Evolutionary conservation across 2,113 vertebrate species (phyloP).

Genomic region (Rhinolophus sinicus): DNA sequence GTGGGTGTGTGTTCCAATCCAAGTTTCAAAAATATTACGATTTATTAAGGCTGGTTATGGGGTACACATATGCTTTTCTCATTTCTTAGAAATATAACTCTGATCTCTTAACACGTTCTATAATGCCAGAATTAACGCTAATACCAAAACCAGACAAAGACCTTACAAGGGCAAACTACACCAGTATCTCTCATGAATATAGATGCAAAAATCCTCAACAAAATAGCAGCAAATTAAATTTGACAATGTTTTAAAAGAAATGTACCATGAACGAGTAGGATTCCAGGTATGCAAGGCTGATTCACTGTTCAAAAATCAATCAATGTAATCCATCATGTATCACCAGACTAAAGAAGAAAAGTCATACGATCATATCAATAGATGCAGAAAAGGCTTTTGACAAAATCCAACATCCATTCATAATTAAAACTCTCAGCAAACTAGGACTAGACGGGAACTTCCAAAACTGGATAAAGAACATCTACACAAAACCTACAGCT

Average conservation of each 20-base stretch:
- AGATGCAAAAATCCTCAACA: not conserved
- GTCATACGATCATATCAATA: not conserved
- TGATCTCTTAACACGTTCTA: not conserved
- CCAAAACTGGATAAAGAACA: not conserved
- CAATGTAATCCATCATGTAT: not conserved
- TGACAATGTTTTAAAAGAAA: not conserved
- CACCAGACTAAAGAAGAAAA: not conserved
- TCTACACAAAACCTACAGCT: not conserved
- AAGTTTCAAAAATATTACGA: not conserved
- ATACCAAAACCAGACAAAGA: not conserved
- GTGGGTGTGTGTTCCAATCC: not conserved
- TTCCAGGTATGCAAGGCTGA: not conserved
- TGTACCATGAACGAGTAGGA: not conserved
- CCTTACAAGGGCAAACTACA: not conserved
- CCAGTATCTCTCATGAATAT: not conserved
- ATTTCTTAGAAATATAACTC: constrained; percentile 7
- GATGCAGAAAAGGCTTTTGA: not conserved
- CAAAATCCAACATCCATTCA: not conserved
- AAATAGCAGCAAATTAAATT: not conserved
- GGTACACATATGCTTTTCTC: not conserved
- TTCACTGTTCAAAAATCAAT: not conserved
- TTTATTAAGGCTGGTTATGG: not conserved
- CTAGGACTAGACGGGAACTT: not conserved
- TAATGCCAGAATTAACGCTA: not conserved
- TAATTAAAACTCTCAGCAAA: not conserved